Conservation (phyloP, 1,140 invertebrate species). For the Trinorchestia longiramus region DNA sequence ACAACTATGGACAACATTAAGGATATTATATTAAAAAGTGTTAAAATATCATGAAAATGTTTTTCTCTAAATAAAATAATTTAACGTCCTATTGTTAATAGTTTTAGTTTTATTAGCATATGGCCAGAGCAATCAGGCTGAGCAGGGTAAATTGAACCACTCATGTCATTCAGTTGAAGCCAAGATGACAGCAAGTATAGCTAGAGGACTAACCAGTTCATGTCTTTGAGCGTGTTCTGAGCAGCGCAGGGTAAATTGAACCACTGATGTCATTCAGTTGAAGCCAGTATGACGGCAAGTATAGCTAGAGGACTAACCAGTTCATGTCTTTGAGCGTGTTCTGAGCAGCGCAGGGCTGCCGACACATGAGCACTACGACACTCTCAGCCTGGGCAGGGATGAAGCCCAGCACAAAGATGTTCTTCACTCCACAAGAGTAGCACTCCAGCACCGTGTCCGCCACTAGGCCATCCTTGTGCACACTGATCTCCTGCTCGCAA, state of each 20-base stretch:
- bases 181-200: background rate
- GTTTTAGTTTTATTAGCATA: too few species aligned
- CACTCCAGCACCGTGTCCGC: slow-evolving; percentile 98
- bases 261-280: too few species aligned
- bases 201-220: slow-evolving; percentile 84
- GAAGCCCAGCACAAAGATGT: slow-evolving; percentile 98
- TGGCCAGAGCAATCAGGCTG: too few species aligned
- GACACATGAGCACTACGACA: slow-evolving; percentile 96
- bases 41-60: too few species aligned
- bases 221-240: slow-evolving; percentile 95
- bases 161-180: too few species aligned
- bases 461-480: slow-evolving; percentile 96
- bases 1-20: too few species aligned
- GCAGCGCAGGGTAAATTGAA: too few species aligned
- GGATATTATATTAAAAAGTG: too few species aligned
- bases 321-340: slow-evolving; percentile 98
- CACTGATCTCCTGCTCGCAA: slow-evolving; percentile 84
- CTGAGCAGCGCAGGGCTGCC: slow-evolving; percentile 97
- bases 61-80: too few species aligned
- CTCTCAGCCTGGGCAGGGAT: slow-evolving; percentile 99
- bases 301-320: slow-evolving; percentile 75
- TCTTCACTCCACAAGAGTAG: slow-evolving; percentile 97
- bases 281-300: background rate
- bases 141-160: too few species aligned
- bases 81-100: too few species aligned